phyloP scores from a whole-genome alignment of 1,140 invertebrate genomes.

The Ceratina calcarata region DNA sequence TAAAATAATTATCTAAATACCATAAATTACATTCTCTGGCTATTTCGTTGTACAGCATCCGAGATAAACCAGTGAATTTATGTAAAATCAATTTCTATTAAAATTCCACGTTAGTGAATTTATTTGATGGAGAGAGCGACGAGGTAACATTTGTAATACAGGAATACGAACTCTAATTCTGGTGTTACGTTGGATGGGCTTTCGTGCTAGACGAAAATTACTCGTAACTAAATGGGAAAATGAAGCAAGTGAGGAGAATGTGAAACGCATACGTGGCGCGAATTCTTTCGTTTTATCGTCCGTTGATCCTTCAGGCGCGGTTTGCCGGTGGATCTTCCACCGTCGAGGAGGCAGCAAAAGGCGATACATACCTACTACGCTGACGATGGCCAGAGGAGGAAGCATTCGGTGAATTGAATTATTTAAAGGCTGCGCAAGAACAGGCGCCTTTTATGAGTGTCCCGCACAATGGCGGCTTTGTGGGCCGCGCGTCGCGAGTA shows the following conservation, averaged over 20 bases:
- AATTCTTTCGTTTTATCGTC: conserved; percentile 27
- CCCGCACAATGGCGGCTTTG: conserved; percentile 76
- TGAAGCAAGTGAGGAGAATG: conserved; percentile 10
- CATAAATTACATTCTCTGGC: conserved; percentile 17
- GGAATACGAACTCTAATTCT: too few relatives aligned
- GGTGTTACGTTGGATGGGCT: too few relatives aligned
- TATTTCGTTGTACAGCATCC: not conserved
- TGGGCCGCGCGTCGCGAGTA: conserved; percentile 58
- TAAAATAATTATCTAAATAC: not conserved
- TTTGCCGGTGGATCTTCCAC: conserved; percentile 43
- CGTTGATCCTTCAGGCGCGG: not conserved
- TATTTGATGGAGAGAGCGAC: not conserved
- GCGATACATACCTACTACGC: conserved; percentile 48
- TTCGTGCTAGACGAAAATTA: too few relatives aligned
- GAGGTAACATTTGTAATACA: too few relatives aligned
- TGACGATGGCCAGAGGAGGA: conserved; percentile 56
- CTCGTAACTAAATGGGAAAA: not conserved
- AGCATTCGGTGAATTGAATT: conserved; percentile 79
- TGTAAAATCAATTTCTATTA: conserved; percentile 3
- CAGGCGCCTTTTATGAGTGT: conserved; percentile 75
- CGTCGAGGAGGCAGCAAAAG: conserved; percentile 67
- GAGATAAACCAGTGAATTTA: conserved; percentile 1
- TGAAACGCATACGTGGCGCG: not conserved
- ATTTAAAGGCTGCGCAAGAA: conserved; percentile 78
- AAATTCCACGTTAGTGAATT: conserved; percentile 21